These are phyloP conservation scores for Columbina picui DNA, from an alignment of 2,113 vertebrate genomes.

Conservation along the genomic window DNA sequence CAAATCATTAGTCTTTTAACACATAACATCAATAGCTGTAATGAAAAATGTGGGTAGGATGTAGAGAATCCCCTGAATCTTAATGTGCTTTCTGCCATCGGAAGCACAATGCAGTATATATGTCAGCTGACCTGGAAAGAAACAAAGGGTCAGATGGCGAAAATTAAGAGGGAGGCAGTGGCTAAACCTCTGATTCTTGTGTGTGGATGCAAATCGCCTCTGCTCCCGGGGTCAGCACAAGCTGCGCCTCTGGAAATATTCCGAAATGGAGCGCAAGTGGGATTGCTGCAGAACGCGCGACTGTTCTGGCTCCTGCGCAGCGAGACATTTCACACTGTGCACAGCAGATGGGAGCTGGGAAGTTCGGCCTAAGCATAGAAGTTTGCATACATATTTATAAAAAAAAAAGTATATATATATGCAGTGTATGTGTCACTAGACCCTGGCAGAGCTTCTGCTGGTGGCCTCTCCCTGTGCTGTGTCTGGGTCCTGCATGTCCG, in stretches of 20 bases:
- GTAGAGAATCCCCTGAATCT: constrained; percentile 31
- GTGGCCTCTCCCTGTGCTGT: neutral
- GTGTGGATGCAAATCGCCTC: neutral
- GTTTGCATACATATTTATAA: neutral
- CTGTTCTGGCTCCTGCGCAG: constrained; percentile 32
- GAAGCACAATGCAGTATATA: neutral
- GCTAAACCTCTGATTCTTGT: neutral
- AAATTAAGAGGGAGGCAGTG: constrained; percentile 1
- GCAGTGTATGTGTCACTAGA: neutral
- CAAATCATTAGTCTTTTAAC: constrained; percentile 65
- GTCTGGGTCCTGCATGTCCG: neutral
- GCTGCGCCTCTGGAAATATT: neutral
- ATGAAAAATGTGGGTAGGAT: constrained; percentile 41
- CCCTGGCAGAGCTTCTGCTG: neutral
- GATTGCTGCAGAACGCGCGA: neutral
- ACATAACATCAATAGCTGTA: constrained; percentile 58
- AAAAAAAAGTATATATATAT: neutral
- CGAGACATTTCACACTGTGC: constrained; percentile 5
- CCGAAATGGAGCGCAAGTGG: neutral
- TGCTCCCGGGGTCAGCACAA: neutral
- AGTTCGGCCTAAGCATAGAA: neutral
- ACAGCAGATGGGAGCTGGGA: constrained; percentile 55
- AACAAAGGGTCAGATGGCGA: neutral
- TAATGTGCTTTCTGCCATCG: constrained; percentile 12
- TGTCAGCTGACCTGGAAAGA: constrained; percentile 7